Conservation (phyloP, 2,797 vertebrate genomes). For the Hemitrygon akajei region DNA sequence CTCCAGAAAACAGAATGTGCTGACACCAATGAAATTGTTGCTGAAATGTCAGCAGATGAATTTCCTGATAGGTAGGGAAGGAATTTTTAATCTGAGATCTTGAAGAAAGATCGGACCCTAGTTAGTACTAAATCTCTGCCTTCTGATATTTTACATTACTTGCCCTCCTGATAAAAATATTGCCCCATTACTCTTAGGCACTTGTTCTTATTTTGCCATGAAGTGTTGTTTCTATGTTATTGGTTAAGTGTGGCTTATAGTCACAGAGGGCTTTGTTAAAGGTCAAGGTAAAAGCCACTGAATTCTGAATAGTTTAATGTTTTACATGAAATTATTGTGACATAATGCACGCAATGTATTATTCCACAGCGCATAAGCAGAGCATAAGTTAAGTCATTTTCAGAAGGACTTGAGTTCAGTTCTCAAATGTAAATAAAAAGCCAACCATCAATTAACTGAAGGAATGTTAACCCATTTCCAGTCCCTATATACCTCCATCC, state of each 20-base stretch:
- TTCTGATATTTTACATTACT: neutral
- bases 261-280: neutral
- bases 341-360: neutral
- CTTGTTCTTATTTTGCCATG: neutral
- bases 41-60: too few relatives aligned
- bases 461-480: too few relatives aligned
- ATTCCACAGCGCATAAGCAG: neutral
- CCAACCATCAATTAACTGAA: neutral
- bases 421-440: neutral
- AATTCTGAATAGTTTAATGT: neutral
- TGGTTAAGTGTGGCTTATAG: neutral
- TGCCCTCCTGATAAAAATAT: neutral
- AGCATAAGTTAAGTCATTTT: neutral
- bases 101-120: too few relatives aligned
- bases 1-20: too few relatives aligned
- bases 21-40: too few relatives aligned
- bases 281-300: neutral
- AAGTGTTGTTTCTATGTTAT: neutral
- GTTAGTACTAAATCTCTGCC: neutral
- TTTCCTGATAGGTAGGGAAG: too few relatives aligned
- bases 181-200: neutral
- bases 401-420: neutral
- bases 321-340: neutral
- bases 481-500: too few relatives aligned
- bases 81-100: too few relatives aligned